Base-by-base conservation (phyloP, 2,797 vertebrate species). In the Thaleichthys pacificus region DNA sequence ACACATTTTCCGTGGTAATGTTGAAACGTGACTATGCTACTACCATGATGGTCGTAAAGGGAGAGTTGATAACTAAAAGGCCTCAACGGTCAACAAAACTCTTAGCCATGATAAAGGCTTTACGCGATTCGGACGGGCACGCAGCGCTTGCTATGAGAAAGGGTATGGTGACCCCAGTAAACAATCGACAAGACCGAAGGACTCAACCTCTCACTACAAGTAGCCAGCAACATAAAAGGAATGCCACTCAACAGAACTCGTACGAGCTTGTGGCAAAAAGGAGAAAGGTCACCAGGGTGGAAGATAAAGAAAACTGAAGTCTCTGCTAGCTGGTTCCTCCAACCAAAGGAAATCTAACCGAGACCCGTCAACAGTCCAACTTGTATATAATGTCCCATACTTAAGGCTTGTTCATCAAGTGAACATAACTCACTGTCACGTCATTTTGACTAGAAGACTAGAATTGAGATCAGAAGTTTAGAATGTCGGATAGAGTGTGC, bases 1-100 rank as follows among this genome's bases (percentile, higher is more conserved):
- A n/a, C 26, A 26, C 56, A 7, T 68, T 68, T 26, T 56, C 66
- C 21, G 49, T 56, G 24, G 66, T 32, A 1, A 67, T 51, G 65
- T 67, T 67, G 22, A 54, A 67, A 67, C 65, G 47, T n/a, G 65
- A 67, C 14, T 67, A 68, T 26, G 22, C 49, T 56, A 24, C 49
- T 4, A 68, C 66, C 49, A 68, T 68, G 66, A 32, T 68, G 66
- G 47, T 0, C 15, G 26, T 32, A 32, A 62, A 62, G 61, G 66
- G 66, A 28, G 49, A 68, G 8, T 63, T 32, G 26, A 63, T 63
- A 63, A 32, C 24, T 15, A 28, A 8, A 5, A 63, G 24, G 24
- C 49, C 49, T 30, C 14, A 24, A 56, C 24, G 4, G 24, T 68
- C 47, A 8, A 30, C 14, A 0, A 68, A 28, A 54, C 66, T 68